Evolutionary conservation across 2,797 vertebrate genomes (phyloP).

Genomic region (Clarias pachynema): DNA sequence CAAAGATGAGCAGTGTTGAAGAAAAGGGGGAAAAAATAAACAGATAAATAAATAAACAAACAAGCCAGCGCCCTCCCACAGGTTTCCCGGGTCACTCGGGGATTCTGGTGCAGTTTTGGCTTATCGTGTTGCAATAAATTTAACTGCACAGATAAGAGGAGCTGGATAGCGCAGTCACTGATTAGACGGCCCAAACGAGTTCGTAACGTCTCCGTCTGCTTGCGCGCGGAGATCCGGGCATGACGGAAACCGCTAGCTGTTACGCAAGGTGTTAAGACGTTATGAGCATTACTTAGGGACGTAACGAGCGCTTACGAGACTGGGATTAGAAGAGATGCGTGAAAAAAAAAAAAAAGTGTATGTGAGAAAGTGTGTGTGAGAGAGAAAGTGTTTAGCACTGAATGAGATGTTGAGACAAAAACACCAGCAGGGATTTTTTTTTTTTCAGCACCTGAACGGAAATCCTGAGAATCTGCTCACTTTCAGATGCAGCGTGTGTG

Average conservation of each 20-base stretch:
- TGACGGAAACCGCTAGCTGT: slow-evolving; percentile 13
- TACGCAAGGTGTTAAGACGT: neutral
- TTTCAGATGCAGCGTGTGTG: neutral
- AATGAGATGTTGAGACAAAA: neutral
- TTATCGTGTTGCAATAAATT: neutral
- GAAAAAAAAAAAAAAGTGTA: neutral
- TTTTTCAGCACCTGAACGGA: neutral
- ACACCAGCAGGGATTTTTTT: neutral
- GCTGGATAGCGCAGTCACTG: neutral
- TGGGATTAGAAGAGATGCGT: neutral
- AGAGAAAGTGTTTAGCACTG: neutral
- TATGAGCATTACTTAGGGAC: slow-evolving; percentile 4
- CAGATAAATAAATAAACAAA: no score
- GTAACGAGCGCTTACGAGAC: neutral
- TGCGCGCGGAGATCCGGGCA: neutral
- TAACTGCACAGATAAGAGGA: neutral
- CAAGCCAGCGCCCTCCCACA: neutral
- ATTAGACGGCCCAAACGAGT: neutral
- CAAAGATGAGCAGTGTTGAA: no score
- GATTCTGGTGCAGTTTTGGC: neutral
- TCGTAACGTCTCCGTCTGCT: slow-evolving; percentile 12
- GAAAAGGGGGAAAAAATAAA: neutral
- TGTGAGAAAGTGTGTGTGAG: no score
- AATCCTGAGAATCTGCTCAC: neutral
- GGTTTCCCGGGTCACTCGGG: neutral